Percentiles rank a stretch among this genome's conserved stretches.
Conservation (phyloP, 1,140 invertebrate genomes). For the Venustaconcha ellipsiformis region DNA sequence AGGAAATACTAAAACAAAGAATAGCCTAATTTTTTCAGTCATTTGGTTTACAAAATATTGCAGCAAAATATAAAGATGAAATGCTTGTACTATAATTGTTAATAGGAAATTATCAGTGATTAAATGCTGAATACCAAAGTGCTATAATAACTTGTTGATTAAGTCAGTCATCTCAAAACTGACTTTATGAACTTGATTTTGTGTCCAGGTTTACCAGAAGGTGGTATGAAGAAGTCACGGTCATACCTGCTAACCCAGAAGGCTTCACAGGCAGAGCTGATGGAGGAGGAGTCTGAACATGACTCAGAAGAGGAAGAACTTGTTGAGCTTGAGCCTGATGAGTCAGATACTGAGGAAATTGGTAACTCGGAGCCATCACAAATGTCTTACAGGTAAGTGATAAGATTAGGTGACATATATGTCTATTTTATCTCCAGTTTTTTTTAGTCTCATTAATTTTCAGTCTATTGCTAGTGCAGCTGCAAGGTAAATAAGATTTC, state of each 20-base stretch:
- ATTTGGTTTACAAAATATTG: neutral
- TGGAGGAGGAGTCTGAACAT: constrained; percentile 42
- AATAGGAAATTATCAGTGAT: neutral
- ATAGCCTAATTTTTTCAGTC: neutral
- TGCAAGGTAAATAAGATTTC: neutral
- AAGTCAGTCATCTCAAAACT: neutral
- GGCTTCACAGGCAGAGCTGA: constrained; percentile 32
- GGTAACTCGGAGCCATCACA: constrained; percentile 55
- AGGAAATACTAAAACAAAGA: too few species aligned
- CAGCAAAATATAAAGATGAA: neutral
- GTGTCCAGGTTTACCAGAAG: constrained; percentile 54
- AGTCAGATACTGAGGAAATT: constrained; percentile 36
- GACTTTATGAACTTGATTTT: neutral
- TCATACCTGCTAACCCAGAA: constrained; percentile 55
- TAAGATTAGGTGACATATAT: neutral
- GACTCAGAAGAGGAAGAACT: constrained; percentile 38
- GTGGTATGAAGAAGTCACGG: constrained; percentile 57
- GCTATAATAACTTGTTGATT: neutral
- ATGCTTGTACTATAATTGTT: neutral
- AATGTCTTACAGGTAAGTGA: constrained; percentile 53
- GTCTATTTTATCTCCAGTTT: neutral
- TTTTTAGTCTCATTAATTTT: neutral
- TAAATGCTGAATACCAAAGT: neutral
- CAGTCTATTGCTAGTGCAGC: neutral
- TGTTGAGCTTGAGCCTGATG: constrained; percentile 35